Evolutionary conservation across 2,888 invertebrate genomes (phyloP).

Genomic region (Oconnorella tubifera): DNA sequence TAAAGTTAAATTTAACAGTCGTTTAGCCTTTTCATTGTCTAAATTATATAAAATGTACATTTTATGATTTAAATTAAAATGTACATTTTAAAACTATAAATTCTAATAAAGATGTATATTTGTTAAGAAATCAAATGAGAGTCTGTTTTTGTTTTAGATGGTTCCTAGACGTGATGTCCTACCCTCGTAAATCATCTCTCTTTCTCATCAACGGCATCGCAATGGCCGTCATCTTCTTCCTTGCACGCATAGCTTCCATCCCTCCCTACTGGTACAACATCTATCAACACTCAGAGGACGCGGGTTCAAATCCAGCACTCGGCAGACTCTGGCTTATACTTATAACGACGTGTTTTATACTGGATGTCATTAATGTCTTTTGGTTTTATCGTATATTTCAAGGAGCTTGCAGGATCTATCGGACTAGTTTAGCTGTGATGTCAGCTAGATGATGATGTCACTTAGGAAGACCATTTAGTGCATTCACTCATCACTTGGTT

Average conservation of each 20-base stretch:
- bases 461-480: too few relatives aligned
- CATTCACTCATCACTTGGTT: too few relatives aligned
- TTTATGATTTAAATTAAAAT: too few relatives aligned
- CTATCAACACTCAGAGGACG: constrained; percentile 20
- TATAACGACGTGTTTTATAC: constrained; percentile 45
- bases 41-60: too few relatives aligned
- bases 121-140: too few relatives aligned
- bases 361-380: constrained; percentile 50
- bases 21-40: too few relatives aligned
- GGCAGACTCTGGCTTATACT: constrained; percentile 51
- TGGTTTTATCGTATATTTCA: constrained; percentile 51
- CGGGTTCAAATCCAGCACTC: constrained; percentile 41
- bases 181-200: constrained; percentile 40
- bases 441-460: too few relatives aligned
- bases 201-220: constrained; percentile 50
- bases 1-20: too few relatives aligned
- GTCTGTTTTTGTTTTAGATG: constrained; percentile 48
- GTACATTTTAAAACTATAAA: too few relatives aligned
- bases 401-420: constrained; percentile 38
- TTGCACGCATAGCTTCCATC: constrained; percentile 48
- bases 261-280: constrained; percentile 51
- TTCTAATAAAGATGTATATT: too few relatives aligned
- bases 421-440: too few relatives aligned
- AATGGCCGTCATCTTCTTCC: constrained; percentile 52
- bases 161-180: constrained; percentile 47